These are phyloP conservation scores for Mya arenaria DNA, from an alignment of 1,140 invertebrate species.

Conservation along the genomic window DNA sequence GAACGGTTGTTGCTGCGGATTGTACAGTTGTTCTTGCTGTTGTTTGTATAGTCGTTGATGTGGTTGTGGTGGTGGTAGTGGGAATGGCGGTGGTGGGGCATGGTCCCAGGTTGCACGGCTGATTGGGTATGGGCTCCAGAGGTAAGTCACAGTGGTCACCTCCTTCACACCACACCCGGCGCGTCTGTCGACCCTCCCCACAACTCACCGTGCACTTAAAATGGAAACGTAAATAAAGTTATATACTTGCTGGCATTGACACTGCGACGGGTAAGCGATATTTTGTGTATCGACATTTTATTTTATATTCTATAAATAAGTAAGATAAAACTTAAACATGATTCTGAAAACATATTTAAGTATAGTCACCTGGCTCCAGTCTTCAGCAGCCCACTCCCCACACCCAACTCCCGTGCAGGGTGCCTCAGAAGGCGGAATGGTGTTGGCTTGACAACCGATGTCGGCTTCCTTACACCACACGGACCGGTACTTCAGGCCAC, in stretches of 20 bases:
- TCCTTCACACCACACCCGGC: conserved; percentile 70
- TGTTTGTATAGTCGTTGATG: conserved; percentile 1
- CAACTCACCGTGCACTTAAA: conserved; percentile 76
- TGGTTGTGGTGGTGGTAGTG: conserved; percentile 40
- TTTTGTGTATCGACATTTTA: too few relatives aligned
- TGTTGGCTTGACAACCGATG: conserved; percentile 74
- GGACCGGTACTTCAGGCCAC: conserved; percentile 75
- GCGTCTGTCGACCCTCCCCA: conserved; percentile 72
- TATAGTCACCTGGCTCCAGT: conserved; percentile 68
- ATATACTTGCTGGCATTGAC: too few relatives aligned
- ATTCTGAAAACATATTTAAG: too few relatives aligned
- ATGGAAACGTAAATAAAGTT: conserved; percentile 20
- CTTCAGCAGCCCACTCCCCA: conserved; percentile 78
- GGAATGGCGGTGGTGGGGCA: conserved; percentile 43
- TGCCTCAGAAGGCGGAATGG: conserved; percentile 73
- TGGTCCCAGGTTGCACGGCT: conserved; percentile 52
- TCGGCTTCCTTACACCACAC: conserved; percentile 77
- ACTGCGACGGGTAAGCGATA: too few relatives aligned
- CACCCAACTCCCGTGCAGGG: conserved; percentile 80
- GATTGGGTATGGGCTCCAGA: conserved; percentile 60
- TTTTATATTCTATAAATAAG: too few relatives aligned
- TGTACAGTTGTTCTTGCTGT: background rate
- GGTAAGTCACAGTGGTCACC: conserved; percentile 61
- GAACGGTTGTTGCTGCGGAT: background rate
- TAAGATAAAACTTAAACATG: too few relatives aligned